Base-by-base conservation (phyloP, 2,113 vertebrate genomes). In the Elachura formosa region DNA sequence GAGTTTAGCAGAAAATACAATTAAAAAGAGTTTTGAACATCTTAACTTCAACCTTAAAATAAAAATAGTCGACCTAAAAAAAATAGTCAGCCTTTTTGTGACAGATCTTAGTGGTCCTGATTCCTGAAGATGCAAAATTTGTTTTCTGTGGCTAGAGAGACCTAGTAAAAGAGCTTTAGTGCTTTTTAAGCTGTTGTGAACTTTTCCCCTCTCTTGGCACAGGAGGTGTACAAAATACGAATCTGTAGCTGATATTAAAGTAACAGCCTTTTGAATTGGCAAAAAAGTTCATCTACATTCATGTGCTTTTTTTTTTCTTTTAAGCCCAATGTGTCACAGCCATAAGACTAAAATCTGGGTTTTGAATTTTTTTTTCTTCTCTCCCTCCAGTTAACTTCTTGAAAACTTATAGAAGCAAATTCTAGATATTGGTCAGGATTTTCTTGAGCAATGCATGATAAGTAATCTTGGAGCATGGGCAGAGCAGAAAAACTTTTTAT, bases 171-270 rank as follows among this genome's bases (percentile, higher is more conserved):
- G 25, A 84, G 33, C 46, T 72, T 61, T 56, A 71, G 64, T 61
- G 31, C 23, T 87, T 85, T 83, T 94, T 84, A 80, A 89, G 36
- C 28, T 93, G n/a, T 85, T 2, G 1, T 90, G 85, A 93, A 78
- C 55, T 83, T 90, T 62, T 52, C 74, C 18, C 46, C 41, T 34
- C 38, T 91, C 56, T 88, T 66, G 59, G 81, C 48, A 73, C 29
- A 48, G 67, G 43, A 84, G 52, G 18, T 3, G 22, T 96, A 77
- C 84, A 96, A 96, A 95, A 74, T 72, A 77, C 74, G 94, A 16
- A 83, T 72, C 69, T 90, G n/a, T 69, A 92, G 71, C 72, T 95
- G 55, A 66, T 96, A 58, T 21, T 97, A 81, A 88, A 94, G 86
- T 90, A 97, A 85, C 34, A 93, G 56, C 58, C 56, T 92, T 75